phyloP scores from a whole-genome alignment of 53 echinoderm and acorn worm genomes.

The Mesocentrotus franciscanus region DNA sequence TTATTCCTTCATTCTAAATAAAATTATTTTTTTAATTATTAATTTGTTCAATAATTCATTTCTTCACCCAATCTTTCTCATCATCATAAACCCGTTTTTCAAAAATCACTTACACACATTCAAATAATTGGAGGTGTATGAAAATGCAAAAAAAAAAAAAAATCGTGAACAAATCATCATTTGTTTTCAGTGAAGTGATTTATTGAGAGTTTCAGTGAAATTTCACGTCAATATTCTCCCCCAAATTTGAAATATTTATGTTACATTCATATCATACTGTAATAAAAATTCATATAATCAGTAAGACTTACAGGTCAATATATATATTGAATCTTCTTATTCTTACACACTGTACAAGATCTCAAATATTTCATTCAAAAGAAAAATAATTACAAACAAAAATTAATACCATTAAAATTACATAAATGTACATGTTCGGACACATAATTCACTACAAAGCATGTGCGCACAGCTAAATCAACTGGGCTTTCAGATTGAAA shows the following conservation, averaged over 20 bases:
- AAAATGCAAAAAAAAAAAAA: too few relatives aligned
- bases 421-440: not conserved
- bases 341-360: constrained; percentile 18
- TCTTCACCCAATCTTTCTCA: not conserved
- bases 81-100: not conserved
- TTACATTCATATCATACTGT: constrained; percentile 37
- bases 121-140: not conserved
- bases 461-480: not conserved
- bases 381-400: constrained; percentile 33
- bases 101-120: not conserved
- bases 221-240: constrained; percentile 2
- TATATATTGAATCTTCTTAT: constrained; percentile 41
- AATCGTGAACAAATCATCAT: not conserved
- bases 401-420: constrained; percentile 16
- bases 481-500: not conserved
- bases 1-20: not conserved
- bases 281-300: constrained; percentile 23
- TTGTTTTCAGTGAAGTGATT: constrained; percentile 50
- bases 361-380: constrained; percentile 45
- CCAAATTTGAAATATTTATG: constrained; percentile 17
- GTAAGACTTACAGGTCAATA: constrained; percentile 39
- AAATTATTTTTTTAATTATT: too few relatives aligned
- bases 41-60: not conserved
- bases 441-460: too few relatives aligned
- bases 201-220: constrained; percentile 54